phyloP scores from a whole-genome alignment of 2,113 vertebrate genomes.

The Tychaedon coryphoeus region DNA sequence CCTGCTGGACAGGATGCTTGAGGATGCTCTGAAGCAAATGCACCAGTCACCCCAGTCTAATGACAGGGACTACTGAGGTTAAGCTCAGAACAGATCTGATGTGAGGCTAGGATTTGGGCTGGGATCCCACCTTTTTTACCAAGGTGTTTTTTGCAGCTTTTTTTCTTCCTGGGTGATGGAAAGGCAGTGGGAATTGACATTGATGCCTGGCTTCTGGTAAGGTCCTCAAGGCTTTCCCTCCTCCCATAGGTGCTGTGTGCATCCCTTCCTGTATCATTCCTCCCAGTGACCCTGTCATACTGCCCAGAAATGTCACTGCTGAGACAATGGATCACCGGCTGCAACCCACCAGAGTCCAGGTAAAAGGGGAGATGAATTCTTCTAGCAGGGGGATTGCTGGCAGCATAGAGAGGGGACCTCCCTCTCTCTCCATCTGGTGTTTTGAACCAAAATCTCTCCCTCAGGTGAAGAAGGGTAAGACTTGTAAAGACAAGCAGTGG shows the following conservation, averaged over 20 bases:
- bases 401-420: not conserved
- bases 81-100: not conserved
- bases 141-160: not conserved
- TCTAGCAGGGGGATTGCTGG: not conserved
- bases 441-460: not conserved
- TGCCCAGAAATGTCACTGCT: slow-evolving; percentile 80
- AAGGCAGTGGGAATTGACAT: not conserved
- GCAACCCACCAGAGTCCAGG: slow-evolving; percentile 85
- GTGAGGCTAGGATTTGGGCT: not conserved
- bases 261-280: slow-evolving; percentile 81
- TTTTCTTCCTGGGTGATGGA: not conserved
- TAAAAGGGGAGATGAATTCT: slow-evolving; percentile 36
- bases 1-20: fast-evolving
- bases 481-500: not conserved
- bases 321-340: slow-evolving; percentile 88
- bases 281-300: slow-evolving; percentile 84
- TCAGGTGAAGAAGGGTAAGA: not conserved
- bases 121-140: not conserved
- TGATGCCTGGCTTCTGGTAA: not conserved
- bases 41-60: not conserved
- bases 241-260: slow-evolving; percentile 83
- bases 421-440: not conserved
- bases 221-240: not conserved
- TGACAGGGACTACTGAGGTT: not conserved
- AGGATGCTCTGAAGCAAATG: not conserved